These are phyloP conservation scores for Zosterops lateralis DNA, from an alignment of 2,113 vertebrate species.

Conservation along the genomic window DNA sequence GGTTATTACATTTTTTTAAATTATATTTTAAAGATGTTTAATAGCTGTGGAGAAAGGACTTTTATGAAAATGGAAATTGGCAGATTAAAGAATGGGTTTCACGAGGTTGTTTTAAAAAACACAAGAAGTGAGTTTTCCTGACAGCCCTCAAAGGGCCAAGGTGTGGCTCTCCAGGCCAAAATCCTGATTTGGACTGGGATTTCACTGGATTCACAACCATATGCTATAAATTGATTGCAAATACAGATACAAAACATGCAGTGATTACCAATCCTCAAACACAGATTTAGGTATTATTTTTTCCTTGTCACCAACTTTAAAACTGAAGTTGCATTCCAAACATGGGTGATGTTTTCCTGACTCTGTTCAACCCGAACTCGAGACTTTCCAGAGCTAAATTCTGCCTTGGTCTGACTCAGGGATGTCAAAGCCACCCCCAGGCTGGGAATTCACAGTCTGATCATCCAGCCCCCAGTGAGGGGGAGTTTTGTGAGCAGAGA, in stretches of 20 bases:
- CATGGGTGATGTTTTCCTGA: background rate
- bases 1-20: constrained; percentile 69
- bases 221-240: background rate
- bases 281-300: background rate
- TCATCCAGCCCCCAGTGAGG: rapidly evolving
- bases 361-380: background rate
- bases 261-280: background rate
- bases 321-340: background rate
- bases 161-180: background rate
- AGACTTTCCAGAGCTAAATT: background rate
- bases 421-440: background rate
- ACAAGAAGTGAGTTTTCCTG: constrained; percentile 1
- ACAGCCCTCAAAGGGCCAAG: background rate
- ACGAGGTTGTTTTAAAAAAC: constrained; percentile 50
- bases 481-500: rapidly evolving
- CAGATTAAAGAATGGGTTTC: constrained; percentile 57
- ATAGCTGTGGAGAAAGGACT: constrained; percentile 67
- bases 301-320: background rate
- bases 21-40: constrained; percentile 71
- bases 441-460: background rate
- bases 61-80: constrained; percentile 61
- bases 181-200: background rate
- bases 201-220: background rate
- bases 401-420: background rate
- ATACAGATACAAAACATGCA: background rate